Evolutionary conservation across 2,113 vertebrate species (phyloP).

Genomic region (Phyllostomus discolor): DNA sequence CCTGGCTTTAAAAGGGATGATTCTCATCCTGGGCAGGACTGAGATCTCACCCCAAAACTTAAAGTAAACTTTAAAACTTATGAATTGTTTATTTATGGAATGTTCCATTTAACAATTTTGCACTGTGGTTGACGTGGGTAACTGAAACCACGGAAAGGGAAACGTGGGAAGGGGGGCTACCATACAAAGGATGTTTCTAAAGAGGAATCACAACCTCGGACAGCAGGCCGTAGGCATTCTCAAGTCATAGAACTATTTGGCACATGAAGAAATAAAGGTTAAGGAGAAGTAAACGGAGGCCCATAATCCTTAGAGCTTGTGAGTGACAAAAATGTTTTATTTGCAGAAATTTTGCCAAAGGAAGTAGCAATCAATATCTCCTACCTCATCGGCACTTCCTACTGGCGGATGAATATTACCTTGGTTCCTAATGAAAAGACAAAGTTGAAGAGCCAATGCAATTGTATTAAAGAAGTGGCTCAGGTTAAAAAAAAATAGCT

Average conservation of each 20-base stretch:
- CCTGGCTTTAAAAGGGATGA: neutral
- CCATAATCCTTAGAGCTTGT: neutral
- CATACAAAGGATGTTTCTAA: neutral
- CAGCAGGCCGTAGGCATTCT: neutral
- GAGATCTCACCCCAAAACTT: neutral
- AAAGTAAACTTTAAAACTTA: neutral
- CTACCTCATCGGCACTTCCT: neutral
- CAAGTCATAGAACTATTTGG: neutral
- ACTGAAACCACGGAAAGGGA: neutral
- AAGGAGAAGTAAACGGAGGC: neutral
- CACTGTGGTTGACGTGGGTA: neutral
- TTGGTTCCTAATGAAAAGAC: neutral
- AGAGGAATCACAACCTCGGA: neutral
- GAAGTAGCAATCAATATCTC: neutral
- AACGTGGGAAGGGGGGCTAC: neutral
- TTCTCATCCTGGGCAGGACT: too few relatives aligned
- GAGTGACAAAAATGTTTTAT: neutral
- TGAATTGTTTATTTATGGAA: neutral
- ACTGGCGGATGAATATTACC: neutral
- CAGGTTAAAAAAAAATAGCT: neutral
- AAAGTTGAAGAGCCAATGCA: neutral
- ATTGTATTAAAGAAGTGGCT: conserved; percentile 3
- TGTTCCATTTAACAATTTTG: neutral
- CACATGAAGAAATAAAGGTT: neutral
- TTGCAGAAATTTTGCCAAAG: neutral